A percentile compares a stretch with the other conserved stretches of the same genome.
phyloP scores from a whole-genome alignment of 37 sponge, comb jelly and placozoan species.

The Diacarnus erythraeanus region DNA sequence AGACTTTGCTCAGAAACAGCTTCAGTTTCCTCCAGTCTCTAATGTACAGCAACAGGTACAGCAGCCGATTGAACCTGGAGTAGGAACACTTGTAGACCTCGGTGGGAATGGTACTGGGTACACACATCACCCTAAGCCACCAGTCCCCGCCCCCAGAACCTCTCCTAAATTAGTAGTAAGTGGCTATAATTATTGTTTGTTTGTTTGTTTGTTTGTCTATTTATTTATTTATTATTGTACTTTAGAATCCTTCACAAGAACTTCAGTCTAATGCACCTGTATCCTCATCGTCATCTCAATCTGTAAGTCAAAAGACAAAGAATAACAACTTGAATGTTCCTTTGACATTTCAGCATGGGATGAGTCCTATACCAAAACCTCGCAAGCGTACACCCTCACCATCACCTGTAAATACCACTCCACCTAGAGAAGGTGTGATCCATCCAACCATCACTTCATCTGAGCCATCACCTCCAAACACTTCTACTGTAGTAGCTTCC shows the following conservation, averaged over 20 bases:
- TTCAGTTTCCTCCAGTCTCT: neutral
- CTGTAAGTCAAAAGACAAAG: neutral
- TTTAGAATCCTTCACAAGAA: too few relatives aligned
- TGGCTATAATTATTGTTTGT: too few relatives aligned
- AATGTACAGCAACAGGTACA: neutral
- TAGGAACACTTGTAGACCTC: neutral
- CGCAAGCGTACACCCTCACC: constrained; percentile 3
- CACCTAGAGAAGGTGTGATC: neutral
- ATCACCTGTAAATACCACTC: neutral
- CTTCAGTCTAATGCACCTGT: too few relatives aligned
- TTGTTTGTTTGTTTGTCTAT: too few relatives aligned
- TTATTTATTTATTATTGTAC: too few relatives aligned
- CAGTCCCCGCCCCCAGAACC: neutral
- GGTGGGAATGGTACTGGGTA: neutral
- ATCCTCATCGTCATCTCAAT: neutral
- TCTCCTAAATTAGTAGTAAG: neutral
- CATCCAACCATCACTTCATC: neutral
- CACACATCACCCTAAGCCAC: constrained; percentile 5
- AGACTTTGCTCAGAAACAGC: too few relatives aligned
- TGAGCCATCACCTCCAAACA: neutral
- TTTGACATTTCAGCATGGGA: neutral
- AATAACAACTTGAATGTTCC: neutral
- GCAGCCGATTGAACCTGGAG: neutral
- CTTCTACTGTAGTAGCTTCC: neutral
- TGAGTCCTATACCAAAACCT: neutral